Conservation (phyloP, 2,113 vertebrate genomes). For the Rhea americana region DNA sequence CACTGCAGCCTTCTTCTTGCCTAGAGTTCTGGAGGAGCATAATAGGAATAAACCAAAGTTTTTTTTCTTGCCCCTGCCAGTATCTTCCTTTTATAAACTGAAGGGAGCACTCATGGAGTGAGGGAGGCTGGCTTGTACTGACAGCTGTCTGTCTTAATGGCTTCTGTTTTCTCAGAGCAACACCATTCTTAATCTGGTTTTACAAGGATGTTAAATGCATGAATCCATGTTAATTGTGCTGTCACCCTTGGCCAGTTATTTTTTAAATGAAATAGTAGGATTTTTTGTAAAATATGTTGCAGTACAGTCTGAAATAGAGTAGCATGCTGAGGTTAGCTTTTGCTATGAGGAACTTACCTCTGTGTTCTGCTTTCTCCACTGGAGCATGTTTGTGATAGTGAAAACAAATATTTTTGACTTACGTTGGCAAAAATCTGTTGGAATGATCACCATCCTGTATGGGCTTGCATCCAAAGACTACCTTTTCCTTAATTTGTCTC, state of each 20-base stretch:
- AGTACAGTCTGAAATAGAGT: not conserved
- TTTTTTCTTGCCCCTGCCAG: not conserved
- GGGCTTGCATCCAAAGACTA: not conserved
- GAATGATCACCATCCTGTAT: not conserved
- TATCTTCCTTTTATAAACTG: not conserved
- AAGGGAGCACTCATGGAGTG: not conserved
- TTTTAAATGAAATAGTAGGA: not conserved
- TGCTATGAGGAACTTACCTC: not conserved
- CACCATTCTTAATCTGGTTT: not conserved
- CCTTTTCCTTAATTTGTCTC: not conserved
- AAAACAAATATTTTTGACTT: not conserved
- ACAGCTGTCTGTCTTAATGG: not conserved
- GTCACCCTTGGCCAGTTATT: fast-evolving
- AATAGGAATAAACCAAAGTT: not conserved
- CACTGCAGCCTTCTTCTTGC: not conserved
- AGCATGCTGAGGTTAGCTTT: not conserved
- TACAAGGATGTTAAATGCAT: not conserved
- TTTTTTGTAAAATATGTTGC: not conserved
- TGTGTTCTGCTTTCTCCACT: not conserved
- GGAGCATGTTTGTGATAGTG: not conserved
- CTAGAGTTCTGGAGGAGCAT: not conserved
- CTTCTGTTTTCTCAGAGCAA: not conserved
- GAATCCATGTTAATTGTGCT: not conserved
- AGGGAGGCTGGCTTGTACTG: not conserved
- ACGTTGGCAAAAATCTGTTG: not conserved